Evolutionary conservation across 2,797 vertebrate genomes (phyloP), one percentile per base, ranked within the genome.

Genomic region (Microtus californicus): DNA sequence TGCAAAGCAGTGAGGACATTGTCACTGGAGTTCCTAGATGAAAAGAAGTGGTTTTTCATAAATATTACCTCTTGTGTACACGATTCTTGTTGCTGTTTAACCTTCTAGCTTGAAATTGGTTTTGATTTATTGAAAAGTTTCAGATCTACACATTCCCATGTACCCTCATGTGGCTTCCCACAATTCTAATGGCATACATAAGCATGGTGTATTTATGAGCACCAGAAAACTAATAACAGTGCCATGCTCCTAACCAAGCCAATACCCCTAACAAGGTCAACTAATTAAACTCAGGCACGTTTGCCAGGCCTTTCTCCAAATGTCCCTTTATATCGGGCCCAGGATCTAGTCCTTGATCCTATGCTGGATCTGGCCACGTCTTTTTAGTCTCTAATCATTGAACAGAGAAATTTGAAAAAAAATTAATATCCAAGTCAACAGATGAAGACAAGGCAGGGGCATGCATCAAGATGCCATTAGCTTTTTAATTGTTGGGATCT

Each of bases 101-200:
- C 10, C 77, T 92, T 90, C 13, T 83, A 77, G 89, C 94, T 94
- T 90, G 34, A 90, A 77, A 88, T 93, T n/a, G 78, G n/a, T 93
- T 83, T 85, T 67, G 31, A 74, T 45, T 94, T 89, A 90, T 51
- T 51, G 12, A 94, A 91, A 96, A 3, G 4, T 80, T 67, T 54
- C 45, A 56, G 54, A 71, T 69, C 34, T 63, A 29, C 25, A 76
- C 29, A 74, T 91, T 54, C 37, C 80, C 71, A 76, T 76, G 51
- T 87, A 51, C 11, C 43, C 27, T 87, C 40, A 85, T 14, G 48
- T 65, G 71, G 27, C 4, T 90, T 87, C 80, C 54, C 34, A 45
- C 78, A 95, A 69, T 93, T 94, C 59, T 76, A 80, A 45, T 56
- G 40, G 91, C 65, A 94, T 93, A 82, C 7, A 34, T 76, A 61